Evolutionary conservation across 2,797 vertebrate genomes (phyloP).

Genomic region (Chelon auratus): DNA sequence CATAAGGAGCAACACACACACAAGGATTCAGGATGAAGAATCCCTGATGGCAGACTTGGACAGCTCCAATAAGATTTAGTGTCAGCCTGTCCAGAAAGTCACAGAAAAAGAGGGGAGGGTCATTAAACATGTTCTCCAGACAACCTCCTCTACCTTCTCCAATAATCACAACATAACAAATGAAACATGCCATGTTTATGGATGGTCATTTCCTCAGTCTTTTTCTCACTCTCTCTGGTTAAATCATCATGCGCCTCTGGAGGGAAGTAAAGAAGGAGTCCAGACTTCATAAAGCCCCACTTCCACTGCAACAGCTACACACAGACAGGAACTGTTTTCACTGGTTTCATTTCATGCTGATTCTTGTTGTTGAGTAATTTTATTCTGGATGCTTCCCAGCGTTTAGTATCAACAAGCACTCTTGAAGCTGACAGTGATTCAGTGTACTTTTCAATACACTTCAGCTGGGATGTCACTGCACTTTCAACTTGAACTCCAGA

Average conservation of each 20-base stretch:
- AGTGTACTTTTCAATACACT: conserved; percentile 17
- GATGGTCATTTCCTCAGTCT: conserved; percentile 46
- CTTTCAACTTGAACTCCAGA: conserved; percentile 35
- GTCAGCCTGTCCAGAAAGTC: conserved; percentile 45
- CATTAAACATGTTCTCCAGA: conserved; percentile 54
- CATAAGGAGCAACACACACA: background rate
- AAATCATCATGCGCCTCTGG: conserved; percentile 51
- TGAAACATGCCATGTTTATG: conserved; percentile 63
- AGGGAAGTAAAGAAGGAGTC: conserved; percentile 21
- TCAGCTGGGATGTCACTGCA: conserved; percentile 4
- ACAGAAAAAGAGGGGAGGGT: conserved; percentile 28
- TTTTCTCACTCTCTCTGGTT: conserved; percentile 51
- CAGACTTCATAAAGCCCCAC: conserved; percentile 16
- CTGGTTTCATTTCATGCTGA: background rate
- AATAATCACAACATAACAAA: conserved; percentile 56
- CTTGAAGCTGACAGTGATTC: conserved; percentile 31
- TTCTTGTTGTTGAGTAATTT: background rate
- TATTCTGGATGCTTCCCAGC: background rate
- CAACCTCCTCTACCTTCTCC: conserved; percentile 37
- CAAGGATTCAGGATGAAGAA: conserved; percentile 19
- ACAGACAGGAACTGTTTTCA: background rate
- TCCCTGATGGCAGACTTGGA: conserved; percentile 50
- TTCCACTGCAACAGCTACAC: conserved; percentile 13
- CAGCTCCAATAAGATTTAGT: conserved; percentile 43
- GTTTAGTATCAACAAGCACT: background rate